A percentile compares a stretch with the other conserved stretches of the same genome.
phyloP scores from a whole-genome alignment of 30 jellyfish, hydroid and myxozoan species.

The Hydractinia echinata region DNA sequence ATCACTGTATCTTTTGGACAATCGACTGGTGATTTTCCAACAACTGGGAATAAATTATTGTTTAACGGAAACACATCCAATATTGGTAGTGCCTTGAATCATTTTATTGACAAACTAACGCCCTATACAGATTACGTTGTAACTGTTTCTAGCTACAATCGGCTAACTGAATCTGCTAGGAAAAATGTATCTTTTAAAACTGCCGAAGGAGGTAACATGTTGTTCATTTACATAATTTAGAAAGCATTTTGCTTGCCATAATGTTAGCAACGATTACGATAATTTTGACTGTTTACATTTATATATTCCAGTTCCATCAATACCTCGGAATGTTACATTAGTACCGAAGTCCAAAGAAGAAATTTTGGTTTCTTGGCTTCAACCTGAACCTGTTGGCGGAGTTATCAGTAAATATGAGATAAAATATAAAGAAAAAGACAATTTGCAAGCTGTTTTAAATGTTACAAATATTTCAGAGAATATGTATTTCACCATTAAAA shows the following conservation, averaged over 20 bases:
- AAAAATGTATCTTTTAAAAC: not conserved
- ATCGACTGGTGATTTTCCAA: no score
- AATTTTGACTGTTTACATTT: no score
- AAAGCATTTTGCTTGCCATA: not conserved
- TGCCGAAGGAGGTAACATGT: not conserved
- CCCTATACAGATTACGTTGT: slow-evolving; percentile 12
- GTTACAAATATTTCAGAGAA: not conserved
- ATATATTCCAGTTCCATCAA: slow-evolving; percentile 20
- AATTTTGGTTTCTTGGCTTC: slow-evolving; percentile 8
- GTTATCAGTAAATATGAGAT: slow-evolving; percentile 3
- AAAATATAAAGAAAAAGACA: slow-evolving; percentile 1
- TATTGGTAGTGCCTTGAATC: no score
- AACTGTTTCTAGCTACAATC: not conserved
- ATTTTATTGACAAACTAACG: not conserved
- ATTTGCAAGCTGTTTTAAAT: not conserved
- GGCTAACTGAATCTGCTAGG: not conserved
- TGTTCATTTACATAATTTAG: not conserved
- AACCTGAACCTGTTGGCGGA: slow-evolving; percentile 17
- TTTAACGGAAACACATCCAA: no score
- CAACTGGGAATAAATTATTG: no score
- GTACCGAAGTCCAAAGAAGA: not conserved
- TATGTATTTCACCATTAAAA: not conserved
- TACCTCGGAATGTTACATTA: not conserved
- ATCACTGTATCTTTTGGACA: no score
- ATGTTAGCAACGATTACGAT: not conserved